A percentile compares a stretch with the other conserved stretches of the same genome.
These are phyloP conservation scores for Cheilosia impressa DNA, from an alignment of 2,888 invertebrate species.

Conservation along the genomic window DNA sequence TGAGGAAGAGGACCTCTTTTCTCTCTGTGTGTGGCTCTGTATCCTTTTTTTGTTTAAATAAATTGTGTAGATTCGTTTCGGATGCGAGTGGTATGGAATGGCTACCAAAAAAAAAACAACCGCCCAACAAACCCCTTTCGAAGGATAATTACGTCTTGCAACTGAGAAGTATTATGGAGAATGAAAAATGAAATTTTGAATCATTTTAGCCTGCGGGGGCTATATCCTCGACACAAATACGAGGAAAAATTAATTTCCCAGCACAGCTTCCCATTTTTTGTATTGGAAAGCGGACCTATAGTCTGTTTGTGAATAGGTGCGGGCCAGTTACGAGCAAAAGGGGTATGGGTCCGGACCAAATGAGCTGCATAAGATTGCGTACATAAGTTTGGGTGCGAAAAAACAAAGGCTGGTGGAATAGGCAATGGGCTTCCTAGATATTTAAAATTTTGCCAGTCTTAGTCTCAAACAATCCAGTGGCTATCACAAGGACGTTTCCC, in stretches of 20 bases:
- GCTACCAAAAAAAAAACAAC: background rate
- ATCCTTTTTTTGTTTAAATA: conserved; percentile 2
- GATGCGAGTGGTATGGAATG: background rate
- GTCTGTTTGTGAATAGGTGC: background rate
- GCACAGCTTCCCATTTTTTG: conserved; percentile 6
- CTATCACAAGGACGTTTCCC: too few species aligned
- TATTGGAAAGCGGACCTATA: background rate
- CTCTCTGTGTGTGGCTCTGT: background rate
- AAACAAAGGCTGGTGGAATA: too few species aligned
- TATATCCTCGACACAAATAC: conserved; percentile 43
- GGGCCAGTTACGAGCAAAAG: background rate
- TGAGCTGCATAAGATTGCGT: background rate
- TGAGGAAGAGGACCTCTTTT: conserved; percentile 3
- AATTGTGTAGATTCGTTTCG: conserved; percentile 36
- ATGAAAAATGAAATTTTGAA: conserved; percentile 31
- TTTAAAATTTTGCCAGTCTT: too few species aligned
- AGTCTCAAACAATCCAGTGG: too few species aligned
- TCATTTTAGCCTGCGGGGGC: conserved; percentile 47
- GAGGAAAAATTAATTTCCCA: conserved; percentile 53
- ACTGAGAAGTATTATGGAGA: conserved; percentile 9
- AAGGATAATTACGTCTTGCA: conserved; percentile 57
- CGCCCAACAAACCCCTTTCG: conserved; percentile 18
- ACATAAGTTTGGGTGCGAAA: too few species aligned
- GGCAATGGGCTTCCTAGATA: too few species aligned
- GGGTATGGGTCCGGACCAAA: background rate